Evolutionary conservation across 2,113 vertebrate species (phyloP).

Genomic region (Sminthopsis crassicaudata): DNA sequence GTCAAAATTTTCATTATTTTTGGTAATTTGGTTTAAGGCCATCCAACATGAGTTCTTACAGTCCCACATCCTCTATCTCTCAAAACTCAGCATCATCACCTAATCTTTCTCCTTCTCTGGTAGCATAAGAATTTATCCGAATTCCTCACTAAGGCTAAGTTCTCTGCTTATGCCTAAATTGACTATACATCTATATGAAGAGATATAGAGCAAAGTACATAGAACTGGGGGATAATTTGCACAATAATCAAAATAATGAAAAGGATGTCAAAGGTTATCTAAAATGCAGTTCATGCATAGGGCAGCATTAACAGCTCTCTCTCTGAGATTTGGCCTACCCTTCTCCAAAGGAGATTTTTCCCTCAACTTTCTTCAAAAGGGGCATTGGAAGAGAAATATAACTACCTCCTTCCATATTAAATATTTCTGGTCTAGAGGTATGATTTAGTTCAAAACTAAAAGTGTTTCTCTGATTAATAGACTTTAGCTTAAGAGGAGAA

Average conservation of each 20-base stretch:
- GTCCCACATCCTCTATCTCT: background rate
- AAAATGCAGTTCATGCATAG: background rate
- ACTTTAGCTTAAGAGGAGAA: background rate
- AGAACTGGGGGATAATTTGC: background rate
- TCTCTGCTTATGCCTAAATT: background rate
- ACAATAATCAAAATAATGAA: background rate
- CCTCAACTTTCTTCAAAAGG: background rate
- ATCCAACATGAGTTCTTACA: background rate
- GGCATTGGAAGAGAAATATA: background rate
- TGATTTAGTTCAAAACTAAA: background rate
- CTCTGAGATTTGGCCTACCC: background rate
- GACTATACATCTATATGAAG: background rate
- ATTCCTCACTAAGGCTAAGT: background rate
- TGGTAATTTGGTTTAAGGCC: background rate
- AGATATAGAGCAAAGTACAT: background rate
- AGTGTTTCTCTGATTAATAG: background rate
- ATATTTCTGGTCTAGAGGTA: background rate
- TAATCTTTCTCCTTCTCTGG: background rate
- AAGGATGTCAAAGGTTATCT: background rate
- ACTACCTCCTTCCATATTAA: background rate
- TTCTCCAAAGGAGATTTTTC: no score
- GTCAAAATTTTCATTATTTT: background rate
- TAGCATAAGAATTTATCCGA: background rate
- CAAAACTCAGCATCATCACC: background rate
- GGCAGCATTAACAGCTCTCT: background rate